A percentile compares a stretch with the other conserved stretches of the same genome.
phyloP scores from a whole-genome alignment of 2,113 vertebrate genomes.

The Trachemys scripta region DNA sequence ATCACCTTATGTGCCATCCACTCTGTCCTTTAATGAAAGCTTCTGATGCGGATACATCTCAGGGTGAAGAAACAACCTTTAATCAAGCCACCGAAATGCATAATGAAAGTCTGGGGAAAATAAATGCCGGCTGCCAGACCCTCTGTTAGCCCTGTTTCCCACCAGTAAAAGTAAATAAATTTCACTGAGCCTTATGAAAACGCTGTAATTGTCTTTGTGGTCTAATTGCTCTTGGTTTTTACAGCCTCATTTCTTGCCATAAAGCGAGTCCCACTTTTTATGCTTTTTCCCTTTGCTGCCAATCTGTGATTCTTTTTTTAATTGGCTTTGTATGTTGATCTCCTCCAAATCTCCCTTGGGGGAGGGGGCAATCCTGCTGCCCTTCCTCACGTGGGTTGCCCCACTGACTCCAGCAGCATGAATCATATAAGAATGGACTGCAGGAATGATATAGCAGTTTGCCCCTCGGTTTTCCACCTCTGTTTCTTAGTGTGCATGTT shows the following conservation, averaged over 20 bases:
- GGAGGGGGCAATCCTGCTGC: not conserved
- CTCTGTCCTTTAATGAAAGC: fast-evolving
- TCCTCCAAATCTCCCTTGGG: not conserved
- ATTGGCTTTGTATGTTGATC: slow-evolving; percentile 45
- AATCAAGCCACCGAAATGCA: not conserved
- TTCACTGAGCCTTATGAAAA: slow-evolving; percentile 57
- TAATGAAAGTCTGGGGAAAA: not conserved
- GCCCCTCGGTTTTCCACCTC: not conserved
- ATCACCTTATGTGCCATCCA: fast-evolving
- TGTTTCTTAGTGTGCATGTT: not conserved
- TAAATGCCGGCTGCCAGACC: not conserved
- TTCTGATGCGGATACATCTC: not conserved
- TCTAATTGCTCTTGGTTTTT: slow-evolving; percentile 71
- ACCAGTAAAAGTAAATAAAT: slow-evolving; percentile 49
- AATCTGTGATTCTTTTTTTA: slow-evolving; percentile 56
- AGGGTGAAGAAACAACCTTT: not conserved
- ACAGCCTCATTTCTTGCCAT: slow-evolving; percentile 61
- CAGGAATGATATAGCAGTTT: fast-evolving
- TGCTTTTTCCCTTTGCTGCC: slow-evolving; percentile 35
- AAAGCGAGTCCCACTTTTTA: slow-evolving; percentile 60
- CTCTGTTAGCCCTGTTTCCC: not conserved
- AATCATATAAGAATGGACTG: fast-evolving
- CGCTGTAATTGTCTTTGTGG: slow-evolving; percentile 60
- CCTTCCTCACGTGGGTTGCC: fast-evolving
- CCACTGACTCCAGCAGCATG: not conserved